Percentiles rank a stretch among this genome's conserved stretches.
phyloP scores from a whole-genome alignment of 2,888 invertebrate genomes.

The Dicranocentrus wangi region DNA sequence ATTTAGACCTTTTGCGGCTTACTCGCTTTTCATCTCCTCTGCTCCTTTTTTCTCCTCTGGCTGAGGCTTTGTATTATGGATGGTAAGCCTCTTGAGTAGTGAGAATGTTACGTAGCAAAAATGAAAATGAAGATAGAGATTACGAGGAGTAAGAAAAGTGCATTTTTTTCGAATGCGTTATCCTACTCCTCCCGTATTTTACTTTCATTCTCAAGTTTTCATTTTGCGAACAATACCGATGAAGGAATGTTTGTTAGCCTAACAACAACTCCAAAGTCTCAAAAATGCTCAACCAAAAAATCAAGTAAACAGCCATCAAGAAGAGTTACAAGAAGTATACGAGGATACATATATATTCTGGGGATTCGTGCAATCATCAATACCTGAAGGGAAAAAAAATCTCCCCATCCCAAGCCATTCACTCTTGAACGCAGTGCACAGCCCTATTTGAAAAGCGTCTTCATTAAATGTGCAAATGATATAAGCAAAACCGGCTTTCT shows the following conservation, averaged over 20 bases:
- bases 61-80: too few species aligned
- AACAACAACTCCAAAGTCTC: not conserved
- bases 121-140: too few species aligned
- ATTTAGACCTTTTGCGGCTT: too few species aligned
- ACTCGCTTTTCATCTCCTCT: too few species aligned
- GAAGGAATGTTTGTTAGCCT: too few species aligned
- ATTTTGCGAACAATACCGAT: conserved; percentile 17
- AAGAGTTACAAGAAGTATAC: too few species aligned
- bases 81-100: too few species aligned
- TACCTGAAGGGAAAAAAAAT: not conserved
- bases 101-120: too few species aligned
- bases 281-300: not conserved
- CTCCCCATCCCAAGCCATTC: conserved; percentile 10
- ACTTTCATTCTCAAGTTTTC: conserved; percentile 13
- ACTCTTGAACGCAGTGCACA: not conserved
- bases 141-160: too few species aligned
- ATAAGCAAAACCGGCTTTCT: conserved; percentile 50
- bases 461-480: conserved; percentile 47
- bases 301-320: too few species aligned
- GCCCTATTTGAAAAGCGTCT: conserved; percentile 13
- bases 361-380: not conserved
- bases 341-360: not conserved
- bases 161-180: too few species aligned
- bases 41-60: too few species aligned
- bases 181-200: conserved; percentile 28